These are phyloP conservation scores for Psittacula echo DNA, from an alignment of 2,797 vertebrate genomes.

Conservation along the genomic window DNA sequence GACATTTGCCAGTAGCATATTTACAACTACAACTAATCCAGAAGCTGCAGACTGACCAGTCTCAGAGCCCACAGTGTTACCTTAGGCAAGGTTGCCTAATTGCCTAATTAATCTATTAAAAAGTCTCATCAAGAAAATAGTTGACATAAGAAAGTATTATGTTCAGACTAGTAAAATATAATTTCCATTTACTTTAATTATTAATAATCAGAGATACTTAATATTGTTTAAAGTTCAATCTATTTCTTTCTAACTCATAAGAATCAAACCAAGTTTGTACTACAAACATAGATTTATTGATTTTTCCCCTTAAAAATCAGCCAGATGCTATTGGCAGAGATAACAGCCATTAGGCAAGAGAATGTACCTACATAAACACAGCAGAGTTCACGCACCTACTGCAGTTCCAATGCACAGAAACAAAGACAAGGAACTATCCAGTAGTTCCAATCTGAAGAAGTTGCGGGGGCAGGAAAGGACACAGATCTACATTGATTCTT, in stretches of 20 bases:
- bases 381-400: not conserved
- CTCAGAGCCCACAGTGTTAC: not conserved
- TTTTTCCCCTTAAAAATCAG: not conserved
- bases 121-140: not conserved
- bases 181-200: not conserved
- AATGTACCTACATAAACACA: not conserved
- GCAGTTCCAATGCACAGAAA: not conserved
- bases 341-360: not conserved
- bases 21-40: not conserved
- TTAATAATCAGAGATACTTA: not conserved
- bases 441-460: not conserved
- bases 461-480: fast-evolving
- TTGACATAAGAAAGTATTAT: not conserved
- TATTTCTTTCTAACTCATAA: not conserved
- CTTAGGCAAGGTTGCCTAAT: not conserved
- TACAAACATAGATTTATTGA: not conserved
- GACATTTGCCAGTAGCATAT: not conserved
- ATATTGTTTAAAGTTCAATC: not conserved
- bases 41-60: not conserved
- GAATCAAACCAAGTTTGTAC: not conserved
- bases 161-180: not conserved
- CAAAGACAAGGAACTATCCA: not conserved
- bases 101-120: not conserved
- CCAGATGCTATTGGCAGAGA: not conserved
- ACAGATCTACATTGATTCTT: not conserved